These are phyloP conservation scores for Caligus rogercresseyi DNA, from an alignment of 1,140 invertebrate species.

Conservation along the genomic window DNA sequence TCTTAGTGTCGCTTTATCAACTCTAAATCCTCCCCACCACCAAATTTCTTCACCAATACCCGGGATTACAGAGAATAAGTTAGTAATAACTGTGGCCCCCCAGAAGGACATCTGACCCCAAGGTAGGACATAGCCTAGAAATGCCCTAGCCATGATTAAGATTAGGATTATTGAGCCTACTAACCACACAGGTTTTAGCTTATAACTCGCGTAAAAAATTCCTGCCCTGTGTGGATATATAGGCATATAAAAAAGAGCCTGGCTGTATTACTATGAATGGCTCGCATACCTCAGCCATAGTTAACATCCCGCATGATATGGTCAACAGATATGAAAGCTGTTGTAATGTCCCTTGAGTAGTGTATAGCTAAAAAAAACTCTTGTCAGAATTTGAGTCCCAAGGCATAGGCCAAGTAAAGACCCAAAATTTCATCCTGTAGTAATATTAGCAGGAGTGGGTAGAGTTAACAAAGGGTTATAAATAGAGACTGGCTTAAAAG, in stretches of 20 bases:
- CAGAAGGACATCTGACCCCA: slow-evolving; percentile 54
- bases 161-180: slow-evolving; percentile 39
- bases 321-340: slow-evolving; percentile 37
- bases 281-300: slow-evolving; percentile 36
- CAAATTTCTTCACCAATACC: slow-evolving; percentile 40
- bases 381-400: slow-evolving; percentile 40
- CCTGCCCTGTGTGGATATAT: slow-evolving; percentile 27
- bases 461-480: neutral
- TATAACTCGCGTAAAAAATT: slow-evolving; percentile 26
- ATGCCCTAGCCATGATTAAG: slow-evolving; percentile 41
- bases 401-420: slow-evolving; percentile 38
- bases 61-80: slow-evolving; percentile 44
- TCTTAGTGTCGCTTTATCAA: slow-evolving; percentile 46
- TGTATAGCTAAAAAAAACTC: slow-evolving; percentile 41
- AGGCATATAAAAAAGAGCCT: slow-evolving; percentile 29
- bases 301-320: slow-evolving; percentile 28
- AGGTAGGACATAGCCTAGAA: slow-evolving; percentile 47
- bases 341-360: slow-evolving; percentile 35
- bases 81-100: slow-evolving; percentile 51
- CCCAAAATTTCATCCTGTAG: slow-evolving; percentile 28
- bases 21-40: slow-evolving; percentile 48
- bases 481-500: neutral
- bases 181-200: slow-evolving; percentile 35
- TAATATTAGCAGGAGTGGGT: slow-evolving; percentile 22
- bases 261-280: slow-evolving; percentile 34